Evolutionary conservation across 2,888 invertebrate species (phyloP), one percentile per base, ranked within the genome.

Genomic region (Gymnocheta viridis): DNA sequence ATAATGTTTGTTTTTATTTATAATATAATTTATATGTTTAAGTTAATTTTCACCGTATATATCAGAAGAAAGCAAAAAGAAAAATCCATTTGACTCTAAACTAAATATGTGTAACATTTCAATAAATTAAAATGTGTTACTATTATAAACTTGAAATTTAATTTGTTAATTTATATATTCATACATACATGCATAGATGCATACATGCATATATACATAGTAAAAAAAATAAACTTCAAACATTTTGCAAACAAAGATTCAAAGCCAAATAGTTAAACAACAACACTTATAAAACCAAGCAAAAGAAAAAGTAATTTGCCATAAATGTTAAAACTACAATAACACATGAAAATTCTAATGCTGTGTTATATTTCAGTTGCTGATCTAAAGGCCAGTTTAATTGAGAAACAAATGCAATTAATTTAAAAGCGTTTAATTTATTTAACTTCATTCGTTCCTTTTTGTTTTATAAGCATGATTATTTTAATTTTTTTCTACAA

Each of bases 181-280:
- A 19, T 44, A 44, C 4, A 19, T 58, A 56, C 54, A 10, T 51
- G 24, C 49, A 32, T n/a, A n/a, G n/a, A 19, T 44, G 17, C 4
- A 19, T 58, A 56, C 54, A 10, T 51, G 24, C 49, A 32, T n/a
- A n/a, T 17, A 54, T 29, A 22, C 5, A 58, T 24, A 64, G 29
- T 24, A 76, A 51, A 60, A 62, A 14, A 27, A n/a, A n/a, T n/a
- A n/a, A 72, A 82, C 17, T 66, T 58, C 41, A 60, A 72, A 64
- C n/a, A 19, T 29, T 51, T 58, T 35, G 38, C 64, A 66, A 74
- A 58, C 62, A 64, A 80, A 81, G 81, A 73, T 64, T 77, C 56
- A 78, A 84, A 78, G 84, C 84, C 84, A 84, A 84, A 84, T 78
- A 83, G 51, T 69, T 64, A 24, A 44, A 66, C 24, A 70, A 64